Evolutionary conservation across 1,140 invertebrate genomes (phyloP).

Genomic region (Cephus cinctus): DNA sequence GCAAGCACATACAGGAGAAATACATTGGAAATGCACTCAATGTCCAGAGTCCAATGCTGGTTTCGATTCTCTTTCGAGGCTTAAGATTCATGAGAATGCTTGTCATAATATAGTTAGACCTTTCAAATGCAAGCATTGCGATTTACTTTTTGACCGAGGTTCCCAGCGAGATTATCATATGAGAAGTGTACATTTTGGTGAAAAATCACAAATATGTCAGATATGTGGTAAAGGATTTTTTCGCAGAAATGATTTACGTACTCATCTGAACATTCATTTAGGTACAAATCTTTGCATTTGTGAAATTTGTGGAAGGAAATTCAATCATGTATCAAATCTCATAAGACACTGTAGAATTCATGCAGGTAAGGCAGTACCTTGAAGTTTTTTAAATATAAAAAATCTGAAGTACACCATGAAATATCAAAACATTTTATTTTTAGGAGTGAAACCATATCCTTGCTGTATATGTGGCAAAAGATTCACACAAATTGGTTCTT

Average conservation of each 20-base stretch:
- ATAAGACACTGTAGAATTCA: slow-evolving; percentile 53
- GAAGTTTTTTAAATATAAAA: not conserved
- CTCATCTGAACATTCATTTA: slow-evolving; percentile 54
- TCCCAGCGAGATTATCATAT: slow-evolving; percentile 45
- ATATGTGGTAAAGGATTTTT: slow-evolving; percentile 49
- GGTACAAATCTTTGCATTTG: slow-evolving; percentile 53
- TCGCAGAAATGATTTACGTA: slow-evolving; percentile 48
- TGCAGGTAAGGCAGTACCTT: slow-evolving; percentile 34
- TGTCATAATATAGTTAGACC: slow-evolving; percentile 30
- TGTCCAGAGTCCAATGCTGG: slow-evolving; percentile 24
- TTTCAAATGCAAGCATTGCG: slow-evolving; percentile 38
- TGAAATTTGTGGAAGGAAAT: slow-evolving; percentile 52
- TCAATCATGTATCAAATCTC: slow-evolving; percentile 55
- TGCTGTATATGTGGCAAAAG: slow-evolving; percentile 54
- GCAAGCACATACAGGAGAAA: slow-evolving; percentile 34
- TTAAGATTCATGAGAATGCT: slow-evolving; percentile 23
- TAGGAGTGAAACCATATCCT: slow-evolving; percentile 51
- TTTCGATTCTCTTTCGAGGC: slow-evolving; percentile 26
- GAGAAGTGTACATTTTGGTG: slow-evolving; percentile 42
- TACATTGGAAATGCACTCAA: slow-evolving; percentile 28
- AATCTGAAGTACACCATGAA: slow-evolving; percentile 3
- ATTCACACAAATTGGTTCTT: slow-evolving; percentile 50
- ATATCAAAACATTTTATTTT: slow-evolving; percentile 10
- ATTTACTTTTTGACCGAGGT: slow-evolving; percentile 40
- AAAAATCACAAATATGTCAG: slow-evolving; percentile 46